Percentiles rank a stretch among this genome's conserved stretches.
phyloP scores from a whole-genome alignment of 2,888 invertebrate species.

The Amblyjoppa proteus region DNA sequence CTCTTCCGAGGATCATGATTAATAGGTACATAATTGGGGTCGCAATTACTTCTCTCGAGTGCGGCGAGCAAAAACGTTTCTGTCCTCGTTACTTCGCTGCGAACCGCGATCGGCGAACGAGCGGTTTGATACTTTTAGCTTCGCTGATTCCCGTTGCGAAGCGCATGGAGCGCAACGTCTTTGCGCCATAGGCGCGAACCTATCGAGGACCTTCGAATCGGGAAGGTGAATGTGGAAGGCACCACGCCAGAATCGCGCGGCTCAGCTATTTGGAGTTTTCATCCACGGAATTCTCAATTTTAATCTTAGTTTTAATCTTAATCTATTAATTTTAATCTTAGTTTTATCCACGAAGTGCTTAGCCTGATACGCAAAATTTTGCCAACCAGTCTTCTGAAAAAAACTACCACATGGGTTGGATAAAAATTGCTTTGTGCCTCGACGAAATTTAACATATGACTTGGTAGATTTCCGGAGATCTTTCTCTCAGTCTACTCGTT shows the following conservation, averaged over 20 bases:
- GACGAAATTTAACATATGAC: too few species aligned
- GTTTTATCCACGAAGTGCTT: too few species aligned
- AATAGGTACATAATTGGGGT: slow-evolving; percentile 33
- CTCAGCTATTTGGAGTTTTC: too few species aligned
- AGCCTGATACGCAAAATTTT: too few species aligned
- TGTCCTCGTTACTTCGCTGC: slow-evolving; percentile 10
- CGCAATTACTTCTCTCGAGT: slow-evolving; percentile 9
- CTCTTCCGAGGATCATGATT: slow-evolving; percentile 12
- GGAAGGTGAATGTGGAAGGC: slow-evolving; percentile 7
- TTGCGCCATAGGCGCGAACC: neutral
- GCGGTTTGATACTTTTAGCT: slow-evolving; percentile 15
- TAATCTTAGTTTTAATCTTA: too few species aligned
- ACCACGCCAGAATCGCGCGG: neutral
- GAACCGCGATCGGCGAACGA: slow-evolving; percentile 8
- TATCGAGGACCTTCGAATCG: neutral
- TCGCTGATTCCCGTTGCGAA: neutral
- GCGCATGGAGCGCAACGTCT: neutral
- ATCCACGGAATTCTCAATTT: too few species aligned
- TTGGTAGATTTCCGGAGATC: too few species aligned
- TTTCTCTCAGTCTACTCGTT: too few species aligned
- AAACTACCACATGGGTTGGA: too few species aligned
- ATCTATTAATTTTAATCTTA: too few species aligned
- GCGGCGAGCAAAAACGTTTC: neutral
- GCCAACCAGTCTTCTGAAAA: too few species aligned
- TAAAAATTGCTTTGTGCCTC: too few species aligned